These are phyloP conservation scores for Alosa sapidissima DNA, from an alignment of 2,797 vertebrate species.

Conservation along the genomic window DNA sequence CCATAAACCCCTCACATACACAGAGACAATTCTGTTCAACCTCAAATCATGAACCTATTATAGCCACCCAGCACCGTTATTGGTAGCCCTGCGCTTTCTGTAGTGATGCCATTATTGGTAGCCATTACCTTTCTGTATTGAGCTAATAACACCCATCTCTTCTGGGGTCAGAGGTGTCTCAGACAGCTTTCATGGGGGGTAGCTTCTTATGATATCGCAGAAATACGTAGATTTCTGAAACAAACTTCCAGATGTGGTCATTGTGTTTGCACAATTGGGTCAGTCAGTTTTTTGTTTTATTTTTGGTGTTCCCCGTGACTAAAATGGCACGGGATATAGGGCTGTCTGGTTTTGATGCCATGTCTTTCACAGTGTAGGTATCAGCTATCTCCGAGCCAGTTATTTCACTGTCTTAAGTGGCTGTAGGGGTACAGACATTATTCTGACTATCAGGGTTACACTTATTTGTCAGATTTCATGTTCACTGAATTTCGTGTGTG, in stretches of 20 bases:
- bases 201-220: neutral
- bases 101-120: neutral
- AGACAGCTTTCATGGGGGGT: constrained; percentile 13
- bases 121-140: too few species aligned
- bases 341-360: neutral
- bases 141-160: neutral
- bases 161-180: neutral
- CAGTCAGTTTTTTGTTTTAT: neutral
- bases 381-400: neutral
- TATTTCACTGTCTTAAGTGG: constrained; percentile 4
- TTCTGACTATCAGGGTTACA: neutral
- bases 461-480: neutral
- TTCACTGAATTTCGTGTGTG: neutral
- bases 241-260: neutral
- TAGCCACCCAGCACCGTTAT: neutral
- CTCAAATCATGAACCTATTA: neutral
- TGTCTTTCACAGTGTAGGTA: neutral
- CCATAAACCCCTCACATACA: neutral
- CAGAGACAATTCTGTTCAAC: neutral
- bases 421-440: neutral
- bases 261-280: neutral
- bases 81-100: neutral
- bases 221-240: neutral
- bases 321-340: neutral
- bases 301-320: neutral